Base-by-base conservation (phyloP, 1,140 invertebrate species). In the Varroa destructor region DNA sequence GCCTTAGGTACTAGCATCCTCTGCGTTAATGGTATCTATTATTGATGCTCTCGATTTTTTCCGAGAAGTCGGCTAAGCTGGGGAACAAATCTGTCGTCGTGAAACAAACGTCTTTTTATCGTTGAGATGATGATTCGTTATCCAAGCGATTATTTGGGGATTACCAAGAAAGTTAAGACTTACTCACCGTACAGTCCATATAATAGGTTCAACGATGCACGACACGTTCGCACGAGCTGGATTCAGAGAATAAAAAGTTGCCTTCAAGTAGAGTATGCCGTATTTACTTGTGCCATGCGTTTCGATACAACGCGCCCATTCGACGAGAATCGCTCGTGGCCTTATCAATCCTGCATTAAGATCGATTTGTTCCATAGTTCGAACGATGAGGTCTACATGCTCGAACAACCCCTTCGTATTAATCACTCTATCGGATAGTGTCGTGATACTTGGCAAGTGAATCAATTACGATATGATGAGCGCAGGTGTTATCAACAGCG, bases 321-420 rank as follows among this genome's bases (percentile, higher is more conserved):
- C 42, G 73, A 73, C 46, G 73, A 72, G 14, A 61, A 61, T 40
- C 84, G 90, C 0, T 89, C 91, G 77, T 96, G 92, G 92, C 87
- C 84, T 25, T 96, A 93, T 78, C 92, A 96, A 79, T 94, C 91
- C 0, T 97, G 93, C 78, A 90, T 88, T 25, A 92, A 97, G 79
- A 96, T 95, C 80, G 93, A 91, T 42, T 96, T 91, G 77, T 96
- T 88, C 80, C 91, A 96, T 82, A 90, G 90, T 0, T 92, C 91
- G 0, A 86, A 87, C 12, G 84, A 84, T 1, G 81, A 83, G 43
- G 80, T 84, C 0, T 84, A 88, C 76, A 82, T 89, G 10, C 94
- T 95, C 78, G 88, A 90, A 0, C 81, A 87, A 76, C 80, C 83
- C 10, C 91, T 94, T 74, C 84, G 87, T 0, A 77, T 89, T 0